A percentile compares a stretch with the other conserved stretches of the same genome.
These are phyloP conservation scores for Drosophila azteca DNA, from an alignment of 1,140 invertebrate species.

Conservation along the genomic window DNA sequence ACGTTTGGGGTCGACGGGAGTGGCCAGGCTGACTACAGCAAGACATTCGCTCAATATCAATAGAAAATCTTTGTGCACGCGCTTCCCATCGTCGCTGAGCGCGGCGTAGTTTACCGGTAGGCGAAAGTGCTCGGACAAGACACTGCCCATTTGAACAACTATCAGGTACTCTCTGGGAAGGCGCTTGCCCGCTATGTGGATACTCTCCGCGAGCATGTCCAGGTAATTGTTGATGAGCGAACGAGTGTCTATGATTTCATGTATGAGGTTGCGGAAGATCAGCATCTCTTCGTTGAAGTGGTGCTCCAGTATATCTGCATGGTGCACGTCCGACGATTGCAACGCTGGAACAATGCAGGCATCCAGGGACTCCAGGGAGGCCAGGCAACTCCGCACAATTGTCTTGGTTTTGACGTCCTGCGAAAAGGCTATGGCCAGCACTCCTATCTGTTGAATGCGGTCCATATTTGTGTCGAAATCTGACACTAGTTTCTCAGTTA, in stretches of 20 bases:
- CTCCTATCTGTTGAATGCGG: conserved; percentile 75
- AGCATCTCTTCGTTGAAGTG: conserved; percentile 71
- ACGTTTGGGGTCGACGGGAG: conserved; percentile 52
- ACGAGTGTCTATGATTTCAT: conserved; percentile 72
- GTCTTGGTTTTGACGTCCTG: conserved; percentile 69
- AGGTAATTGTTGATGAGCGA: conserved; percentile 64
- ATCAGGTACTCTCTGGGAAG: conserved; percentile 22
- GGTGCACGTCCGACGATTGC: conserved; percentile 36
- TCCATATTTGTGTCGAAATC: conserved; percentile 75
- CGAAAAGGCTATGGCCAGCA: conserved; percentile 74
- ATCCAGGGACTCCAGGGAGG: conserved; percentile 74
- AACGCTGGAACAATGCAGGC: conserved; percentile 69
- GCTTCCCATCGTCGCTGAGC: conserved; percentile 30
- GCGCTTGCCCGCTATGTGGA: conserved; percentile 34
- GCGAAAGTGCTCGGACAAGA: conserved; percentile 67
- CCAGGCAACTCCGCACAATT: conserved; percentile 71
- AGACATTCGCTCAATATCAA: conserved; percentile 68
- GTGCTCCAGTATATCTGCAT: conserved; percentile 62
- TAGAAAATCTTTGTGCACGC: conserved; percentile 61
- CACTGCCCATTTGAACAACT: conserved; percentile 60
- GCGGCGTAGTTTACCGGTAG: conserved; percentile 48
- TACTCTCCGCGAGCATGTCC: conserved; percentile 53
- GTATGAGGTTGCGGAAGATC: conserved; percentile 68
- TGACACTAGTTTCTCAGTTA: conserved; percentile 45
- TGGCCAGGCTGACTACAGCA: conserved; percentile 48